These are phyloP conservation scores for Trachelipus rathkii DNA, from an alignment of 1,140 invertebrate species.

Conservation along the genomic window DNA sequence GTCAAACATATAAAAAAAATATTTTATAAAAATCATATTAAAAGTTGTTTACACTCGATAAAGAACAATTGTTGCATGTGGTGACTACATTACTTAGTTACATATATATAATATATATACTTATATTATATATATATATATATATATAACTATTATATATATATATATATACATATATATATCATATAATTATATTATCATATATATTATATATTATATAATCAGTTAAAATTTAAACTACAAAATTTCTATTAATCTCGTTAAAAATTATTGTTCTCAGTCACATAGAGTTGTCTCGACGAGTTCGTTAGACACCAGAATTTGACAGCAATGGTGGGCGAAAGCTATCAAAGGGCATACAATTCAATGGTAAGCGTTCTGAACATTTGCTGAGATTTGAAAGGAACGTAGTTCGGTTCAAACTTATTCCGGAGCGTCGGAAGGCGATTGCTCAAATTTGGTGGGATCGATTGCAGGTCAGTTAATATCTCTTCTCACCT, in stretches of 20 bases:
- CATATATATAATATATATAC: too few species aligned
- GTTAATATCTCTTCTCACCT: neutral
- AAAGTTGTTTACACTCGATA: too few species aligned
- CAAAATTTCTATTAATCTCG: neutral
- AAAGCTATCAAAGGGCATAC: slow-evolving; percentile 95
- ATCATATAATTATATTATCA: too few species aligned
- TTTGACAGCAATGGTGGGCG: slow-evolving; percentile 94
- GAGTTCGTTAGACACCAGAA: slow-evolving; percentile 93
- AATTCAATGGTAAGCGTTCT: slow-evolving; percentile 96
- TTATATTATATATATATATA: too few species aligned
- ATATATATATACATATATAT: too few species aligned
- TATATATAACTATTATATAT: too few species aligned
- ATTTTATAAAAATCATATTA: too few species aligned
- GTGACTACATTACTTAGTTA: too few species aligned
- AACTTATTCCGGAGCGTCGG: slow-evolving; percentile 79
- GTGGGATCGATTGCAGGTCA: slow-evolving; percentile 82
- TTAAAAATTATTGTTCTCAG: slow-evolving; percentile 48
- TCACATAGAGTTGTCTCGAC: slow-evolving; percentile 84
- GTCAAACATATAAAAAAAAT: too few species aligned
- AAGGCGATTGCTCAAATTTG: slow-evolving; percentile 83
- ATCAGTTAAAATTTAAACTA: too few species aligned
- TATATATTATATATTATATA: too few species aligned
- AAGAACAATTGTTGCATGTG: too few species aligned
- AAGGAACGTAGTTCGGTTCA: slow-evolving; percentile 97
- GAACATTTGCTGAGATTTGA: slow-evolving; percentile 91